Base-by-base conservation (phyloP, 2,888 invertebrate species). In the Palloptera scutellata region DNA sequence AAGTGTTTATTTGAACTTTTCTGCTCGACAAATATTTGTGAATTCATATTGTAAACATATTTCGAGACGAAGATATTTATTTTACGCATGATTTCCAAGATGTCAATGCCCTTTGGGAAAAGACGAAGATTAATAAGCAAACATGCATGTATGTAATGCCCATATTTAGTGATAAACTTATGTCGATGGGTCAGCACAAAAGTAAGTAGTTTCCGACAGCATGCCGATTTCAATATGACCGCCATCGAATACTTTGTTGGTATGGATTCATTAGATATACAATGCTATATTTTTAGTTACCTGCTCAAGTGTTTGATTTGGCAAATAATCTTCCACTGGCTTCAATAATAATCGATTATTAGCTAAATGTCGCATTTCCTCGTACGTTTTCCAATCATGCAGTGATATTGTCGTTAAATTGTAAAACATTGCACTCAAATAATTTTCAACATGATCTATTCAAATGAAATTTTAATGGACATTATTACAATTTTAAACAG, bases 311-410 rank as follows among this genome's bases (percentile, higher is more conserved):
- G 97, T 97, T 84, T 98, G 97, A 76, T 96, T 96, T 0, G 99
- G 98, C 60, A 99, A 87, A 84, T 96, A 92, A 80, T 97, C 95
- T 80, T 97, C 94, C n/a, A 95, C 90, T 0, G 95, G 92, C 17
- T 88, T 87, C 43, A 98, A 85, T 69, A 90, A 89, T 77, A 95
- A 91, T 82, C 96, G 95, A 75, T 94, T 90, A 78, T 88, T 88
- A 0, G 97, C 98, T 83, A 98, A 88, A 81, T 93, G 92, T 69
- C 97, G 89, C 98, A 99, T 99, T 86, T 96, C 95, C 17, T 95
- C 93, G 82, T 99, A 99, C 0, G 96, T 97, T 84, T 93, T 94
- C 96, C 98, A 98, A 85, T 99, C 97, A 75, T 98, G 97, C 57
- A 98, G 86, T 9, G 98, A 97, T 42, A 99, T 96, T 1, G 98